Base-by-base conservation (phyloP, 2,113 vertebrate species). In the Oncorhynchus masou region DNA sequence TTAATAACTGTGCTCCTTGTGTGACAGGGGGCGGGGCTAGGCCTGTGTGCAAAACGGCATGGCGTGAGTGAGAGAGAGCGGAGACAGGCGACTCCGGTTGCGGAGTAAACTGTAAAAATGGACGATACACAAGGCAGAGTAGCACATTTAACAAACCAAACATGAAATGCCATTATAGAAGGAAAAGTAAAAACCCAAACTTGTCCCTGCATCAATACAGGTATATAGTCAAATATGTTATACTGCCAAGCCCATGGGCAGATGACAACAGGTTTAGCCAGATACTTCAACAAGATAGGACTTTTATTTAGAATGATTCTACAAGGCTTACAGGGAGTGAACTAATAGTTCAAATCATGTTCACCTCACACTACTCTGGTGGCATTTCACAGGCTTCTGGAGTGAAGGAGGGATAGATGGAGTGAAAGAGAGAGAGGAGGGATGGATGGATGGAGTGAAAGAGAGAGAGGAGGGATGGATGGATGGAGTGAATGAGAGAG, bases 231-330 rank as follows among this genome's bases (percentile, higher is more conserved):
- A 45, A 45, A 45, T 45, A 11, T 2, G 54, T 4, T 57, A 45
- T 45, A 11, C 39, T 45, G 39, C 39, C 39, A 45, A 45, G 64
- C 24, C 22, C 5, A 11, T 5, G 4, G 62, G 4, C n/a, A 65
- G 64, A 25, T 25, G 8, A 65, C 24, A 65, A 24, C 22, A 7
- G 25, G 12, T 34, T 68, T 9, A 81, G 77, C 74, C 76, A 77
- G 80, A 51, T 67, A 77, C 72, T 76, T 74, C 67, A 87, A 82
- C 73, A 69, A 86, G 84, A 85, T 83, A 85, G 79, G 79, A 88
- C 80, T 89, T 88, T 74, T 81, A 87, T 84, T 86, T 72, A 24
- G 68, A 81, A 86, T 84, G 70, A 71, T 83, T 85, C 82, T 81
- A 7, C 81, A 82, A 85, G 80, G 60, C 72, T 15, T 57, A 84